phyloP scores from a whole-genome alignment of 2,113 vertebrate species.

The western clawed frog (Xenopus tropicalis) region UCB_Xtro_10.0 CM004448.2:131900001-131900500 shows the following conservation, averaged over 20 bases:
- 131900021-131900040: too few relatives aligned
- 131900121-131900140: too few relatives aligned
- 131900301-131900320: constrained; percentile 19
- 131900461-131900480: not conserved
- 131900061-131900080: too few relatives aligned
- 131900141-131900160: too few relatives aligned
- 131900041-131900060: too few relatives aligned
- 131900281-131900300: constrained; percentile 24
- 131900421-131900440: not conserved
- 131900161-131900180: too few relatives aligned
- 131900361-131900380: constrained; percentile 10
- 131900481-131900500: too few relatives aligned
- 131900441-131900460: constrained; percentile 1
- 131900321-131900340: constrained; percentile 23
- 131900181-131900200: constrained; percentile 13
- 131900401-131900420: constrained; percentile 31
- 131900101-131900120: too few relatives aligned
- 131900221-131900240: constrained; percentile 5
- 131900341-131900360: constrained; percentile 22
- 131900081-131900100: too few relatives aligned
- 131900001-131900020: too few relatives aligned
- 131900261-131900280: not conserved
- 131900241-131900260: constrained; percentile 3
- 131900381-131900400: constrained; percentile 11
- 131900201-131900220: constrained; percentile 1